Evolutionary conservation across 2,888 invertebrate species (phyloP).

Genomic region (Pterostichus niger): DNA sequence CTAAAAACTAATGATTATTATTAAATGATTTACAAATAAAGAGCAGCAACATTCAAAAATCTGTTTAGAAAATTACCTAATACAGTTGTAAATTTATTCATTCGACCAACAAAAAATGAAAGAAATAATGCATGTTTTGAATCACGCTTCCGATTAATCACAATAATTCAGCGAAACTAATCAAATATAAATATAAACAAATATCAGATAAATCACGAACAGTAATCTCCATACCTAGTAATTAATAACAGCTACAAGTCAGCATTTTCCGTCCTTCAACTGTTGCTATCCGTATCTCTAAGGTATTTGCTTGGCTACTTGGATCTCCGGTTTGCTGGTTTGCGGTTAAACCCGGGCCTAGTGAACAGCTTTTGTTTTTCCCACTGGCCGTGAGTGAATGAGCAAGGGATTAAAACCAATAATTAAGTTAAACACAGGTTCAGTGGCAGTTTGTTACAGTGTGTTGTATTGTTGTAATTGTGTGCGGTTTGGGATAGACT

Average conservation of each 20-base stretch:
- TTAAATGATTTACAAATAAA: no score
- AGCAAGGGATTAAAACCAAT: constrained; percentile 66
- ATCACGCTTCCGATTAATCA: constrained; percentile 43
- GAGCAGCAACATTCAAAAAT: no score
- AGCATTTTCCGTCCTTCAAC: constrained; percentile 4
- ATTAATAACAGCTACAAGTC: constrained; percentile 10
- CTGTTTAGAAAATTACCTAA: no score
- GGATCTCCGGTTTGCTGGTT: constrained; percentile 51
- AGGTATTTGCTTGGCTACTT: constrained; percentile 42
- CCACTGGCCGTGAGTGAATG: constrained; percentile 24
- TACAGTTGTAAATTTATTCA: neutral
- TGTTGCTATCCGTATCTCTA: constrained; percentile 4
- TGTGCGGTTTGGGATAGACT: no score
- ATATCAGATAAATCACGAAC: constrained; percentile 18
- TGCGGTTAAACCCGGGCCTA: constrained; percentile 39
- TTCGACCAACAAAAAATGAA: neutral
- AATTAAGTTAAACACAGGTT: constrained; percentile 70
- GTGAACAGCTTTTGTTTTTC: constrained; percentile 40
- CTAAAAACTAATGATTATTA: no score
- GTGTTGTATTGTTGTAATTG: neutral
- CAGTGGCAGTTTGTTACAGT: constrained; percentile 65
- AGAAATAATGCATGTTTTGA: neutral
- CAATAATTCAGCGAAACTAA: constrained; percentile 34
- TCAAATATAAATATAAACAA: constrained; percentile 19
- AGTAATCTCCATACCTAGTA: constrained; percentile 3